Percentiles rank a stretch among this genome's conserved stretches.
Conservation (phyloP, 2,797 vertebrate genomes). For the Lepus oiostolus region DNA sequence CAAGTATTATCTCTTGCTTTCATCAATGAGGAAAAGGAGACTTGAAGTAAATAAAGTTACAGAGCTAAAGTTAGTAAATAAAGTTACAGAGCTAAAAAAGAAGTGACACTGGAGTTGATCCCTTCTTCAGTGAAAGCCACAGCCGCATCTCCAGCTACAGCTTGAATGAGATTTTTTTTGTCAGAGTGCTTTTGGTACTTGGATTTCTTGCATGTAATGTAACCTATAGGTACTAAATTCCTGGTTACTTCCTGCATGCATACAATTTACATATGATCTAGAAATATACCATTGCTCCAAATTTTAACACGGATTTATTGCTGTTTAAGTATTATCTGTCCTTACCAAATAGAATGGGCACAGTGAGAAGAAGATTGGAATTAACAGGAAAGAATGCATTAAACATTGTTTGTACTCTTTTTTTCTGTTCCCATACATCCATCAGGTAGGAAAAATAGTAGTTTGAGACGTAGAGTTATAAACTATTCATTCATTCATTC, state of each 20-base stretch:
- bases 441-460: not conserved
- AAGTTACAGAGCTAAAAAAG: not conserved
- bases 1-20: not conserved
- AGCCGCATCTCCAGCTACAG: not conserved
- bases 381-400: not conserved
- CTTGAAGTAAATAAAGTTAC: not conserved
- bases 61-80: constrained; percentile 11
- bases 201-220: not conserved
- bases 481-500: not conserved
- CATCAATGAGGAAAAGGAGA: not conserved
- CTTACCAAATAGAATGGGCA: not conserved
- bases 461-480: not conserved
- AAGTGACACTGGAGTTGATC: not conserved
- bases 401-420: not conserved
- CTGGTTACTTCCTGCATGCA: not conserved
- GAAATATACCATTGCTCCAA: not conserved
- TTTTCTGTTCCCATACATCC: not conserved
- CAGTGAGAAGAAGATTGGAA: not conserved
- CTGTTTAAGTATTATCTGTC: not conserved
- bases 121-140: not conserved
- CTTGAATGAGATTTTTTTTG: not conserved
- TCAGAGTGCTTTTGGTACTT: not conserved
- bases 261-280: not conserved
- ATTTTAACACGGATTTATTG: not conserved
- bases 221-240: not conserved